These are phyloP conservation scores for Ptilonorhynchus violaceus DNA, from an alignment of 2,113 vertebrate genomes.

Conservation along the genomic window DNA sequence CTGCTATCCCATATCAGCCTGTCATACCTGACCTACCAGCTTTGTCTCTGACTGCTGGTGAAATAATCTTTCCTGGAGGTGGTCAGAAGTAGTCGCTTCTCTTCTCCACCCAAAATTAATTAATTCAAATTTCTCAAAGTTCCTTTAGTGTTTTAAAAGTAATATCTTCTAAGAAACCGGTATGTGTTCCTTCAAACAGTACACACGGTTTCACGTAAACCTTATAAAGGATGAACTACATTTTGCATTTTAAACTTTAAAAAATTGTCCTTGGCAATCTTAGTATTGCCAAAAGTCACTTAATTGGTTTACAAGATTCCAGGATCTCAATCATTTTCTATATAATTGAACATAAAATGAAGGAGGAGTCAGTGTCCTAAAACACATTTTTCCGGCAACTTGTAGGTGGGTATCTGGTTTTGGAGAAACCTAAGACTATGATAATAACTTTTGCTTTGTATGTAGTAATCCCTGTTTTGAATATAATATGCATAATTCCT, in stretches of 20 bases:
- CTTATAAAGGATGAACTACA: neutral
- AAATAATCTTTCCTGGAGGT: neutral
- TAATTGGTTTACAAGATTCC: neutral
- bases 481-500: neutral
- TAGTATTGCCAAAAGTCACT: neutral
- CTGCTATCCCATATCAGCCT: neutral
- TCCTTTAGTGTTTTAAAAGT: neutral
- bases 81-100: neutral
- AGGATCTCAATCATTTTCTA: neutral
- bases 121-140: neutral
- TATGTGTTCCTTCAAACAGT: neutral
- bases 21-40: neutral
- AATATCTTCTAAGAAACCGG: neutral
- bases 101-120: neutral
- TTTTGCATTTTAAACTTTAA: neutral
- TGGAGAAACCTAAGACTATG: neutral
- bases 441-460: neutral
- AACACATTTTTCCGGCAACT: neutral
- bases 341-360: neutral
- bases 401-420: neutral
- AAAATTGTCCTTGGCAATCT: neutral
- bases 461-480: neutral
- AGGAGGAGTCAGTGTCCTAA: neutral
- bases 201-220: neutral
- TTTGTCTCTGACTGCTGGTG: neutral